A percentile compares a stretch with the other conserved stretches of the same genome.
Conservation (phyloP, 1,140 invertebrate species). For the Drosophila albomicans region DNA sequence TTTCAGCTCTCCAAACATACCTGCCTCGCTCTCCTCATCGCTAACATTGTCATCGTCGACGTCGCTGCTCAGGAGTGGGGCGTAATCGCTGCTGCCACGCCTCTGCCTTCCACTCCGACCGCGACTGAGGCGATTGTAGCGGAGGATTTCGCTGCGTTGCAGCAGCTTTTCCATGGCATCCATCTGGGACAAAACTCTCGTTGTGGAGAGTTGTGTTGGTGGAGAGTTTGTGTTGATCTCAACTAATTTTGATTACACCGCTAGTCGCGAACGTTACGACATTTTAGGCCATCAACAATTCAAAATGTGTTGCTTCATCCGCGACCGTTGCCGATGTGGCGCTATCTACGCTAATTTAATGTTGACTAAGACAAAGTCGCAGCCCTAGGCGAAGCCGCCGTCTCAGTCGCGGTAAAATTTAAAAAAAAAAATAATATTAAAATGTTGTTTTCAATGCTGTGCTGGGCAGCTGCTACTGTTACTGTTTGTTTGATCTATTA, state of each 20-base stretch:
- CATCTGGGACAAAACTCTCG: background rate
- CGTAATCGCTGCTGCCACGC: slow-evolving; percentile 42
- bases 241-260: background rate
- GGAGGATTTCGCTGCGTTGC: background rate
- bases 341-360: slow-evolving; percentile 42
- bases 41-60: slow-evolving; percentile 26
- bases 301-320: slow-evolving; percentile 25
- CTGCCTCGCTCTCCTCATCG: slow-evolving; percentile 35
- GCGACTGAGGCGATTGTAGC: background rate
- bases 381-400: background rate
- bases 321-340: slow-evolving; percentile 31
- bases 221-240: background rate
- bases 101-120: slow-evolving; percentile 3
- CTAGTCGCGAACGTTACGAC: slow-evolving; percentile 17
- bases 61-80: slow-evolving; percentile 48
- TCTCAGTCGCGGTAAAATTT: background rate
- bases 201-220: background rate
- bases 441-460: slow-evolving; percentile 10
- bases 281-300: slow-evolving; percentile 19
- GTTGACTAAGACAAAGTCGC: slow-evolving; percentile 21
- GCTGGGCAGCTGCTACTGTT: slow-evolving; percentile 9
- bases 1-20: slow-evolving; percentile 41
- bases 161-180: slow-evolving; percentile 44
- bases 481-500: slow-evolving; percentile 46
- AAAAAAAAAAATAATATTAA: background rate